Base-by-base conservation (phyloP, 2,113 vertebrate genomes). In the Nothocercus nigrocapillus region DNA sequence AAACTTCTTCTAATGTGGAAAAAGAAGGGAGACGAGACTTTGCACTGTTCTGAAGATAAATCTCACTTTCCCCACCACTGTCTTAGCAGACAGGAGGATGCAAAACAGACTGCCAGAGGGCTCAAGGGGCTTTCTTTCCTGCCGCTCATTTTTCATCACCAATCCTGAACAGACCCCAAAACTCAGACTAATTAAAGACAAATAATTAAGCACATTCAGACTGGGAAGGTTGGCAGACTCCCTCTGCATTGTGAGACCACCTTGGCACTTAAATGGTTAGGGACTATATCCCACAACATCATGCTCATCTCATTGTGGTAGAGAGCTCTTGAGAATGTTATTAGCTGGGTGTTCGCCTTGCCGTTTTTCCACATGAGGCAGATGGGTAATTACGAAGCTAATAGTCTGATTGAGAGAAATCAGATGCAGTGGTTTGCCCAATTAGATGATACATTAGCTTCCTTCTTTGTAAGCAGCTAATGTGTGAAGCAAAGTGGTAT, bases 381-480 rank as follows among this genome's bases (percentile, higher is more conserved):
- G 99, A 99, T 99, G 99, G 99, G 99, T 99, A 99, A 99, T 99
- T 99, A 99, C 99, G 98, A 99, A 99, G 99, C 99, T 99, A 99
- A 99, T 99, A 99, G 99, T 99, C 99, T 99, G 99, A 99, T 99
- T 99, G 99, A 99, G 99, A 99, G 99, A 99, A 99, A 99, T 99
- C 99, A 99, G 99, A 99, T 99, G 99, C 99, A 99, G 99, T 99
- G 99, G 99, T 99, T 99, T 98, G 99, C 98, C 99, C 99, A 99
- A 99, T 99, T 99, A 99, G 99, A 99, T 99, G 99, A 99, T 99
- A 99, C 99, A 99, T 99, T 99, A 99, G 99, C 98, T 99, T 99
- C 99, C 99, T 99, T 99, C 99, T 99, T 99, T 99, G 99, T 99
- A 99, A 99, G 99, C 99, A 99, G 99, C 99, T 99, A 99, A 99